A percentile compares a stretch with the other conserved stretches of the same genome.
phyloP scores from a whole-genome alignment of 2,888 invertebrate species.

The Pterostichus madidus region DNA sequence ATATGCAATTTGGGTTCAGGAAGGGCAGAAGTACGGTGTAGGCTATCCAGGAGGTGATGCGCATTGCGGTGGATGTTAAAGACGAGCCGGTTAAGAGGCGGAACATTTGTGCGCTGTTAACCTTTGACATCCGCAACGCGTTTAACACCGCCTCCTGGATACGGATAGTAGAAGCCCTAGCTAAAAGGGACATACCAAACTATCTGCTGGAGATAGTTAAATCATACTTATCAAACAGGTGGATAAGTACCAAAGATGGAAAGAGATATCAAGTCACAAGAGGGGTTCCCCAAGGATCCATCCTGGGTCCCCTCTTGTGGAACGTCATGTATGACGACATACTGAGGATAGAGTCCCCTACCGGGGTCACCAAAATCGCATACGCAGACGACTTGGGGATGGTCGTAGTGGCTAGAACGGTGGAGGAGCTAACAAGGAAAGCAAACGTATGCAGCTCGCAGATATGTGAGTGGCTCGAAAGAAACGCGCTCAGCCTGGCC shows the following conservation, averaged over 20 bases:
- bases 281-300: constrained; percentile 9
- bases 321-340: constrained; percentile 2
- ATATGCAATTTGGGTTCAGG: constrained; percentile 14
- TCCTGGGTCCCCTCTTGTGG: constrained; percentile 6
- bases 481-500: background rate
- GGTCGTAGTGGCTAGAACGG: background rate
- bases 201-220: background rate
- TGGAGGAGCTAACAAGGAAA: constrained; percentile 12
- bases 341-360: background rate
- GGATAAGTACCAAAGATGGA: background rate
- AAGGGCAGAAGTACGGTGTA: background rate
- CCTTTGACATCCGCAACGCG: constrained; percentile 12
- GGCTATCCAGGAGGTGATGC: background rate
- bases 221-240: background rate
- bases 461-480: background rate
- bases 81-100: background rate
- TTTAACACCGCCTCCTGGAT: background rate
- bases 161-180: background rate
- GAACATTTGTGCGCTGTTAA: background rate
- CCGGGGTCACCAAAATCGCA: background rate
- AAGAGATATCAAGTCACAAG: background rate
- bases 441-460: background rate
- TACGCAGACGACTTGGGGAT: constrained; percentile 5
- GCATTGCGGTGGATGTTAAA: background rate
- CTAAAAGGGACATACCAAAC: background rate